Conservation (phyloP, 2,888 invertebrate genomes). For the Smittia sp. region DNA sequence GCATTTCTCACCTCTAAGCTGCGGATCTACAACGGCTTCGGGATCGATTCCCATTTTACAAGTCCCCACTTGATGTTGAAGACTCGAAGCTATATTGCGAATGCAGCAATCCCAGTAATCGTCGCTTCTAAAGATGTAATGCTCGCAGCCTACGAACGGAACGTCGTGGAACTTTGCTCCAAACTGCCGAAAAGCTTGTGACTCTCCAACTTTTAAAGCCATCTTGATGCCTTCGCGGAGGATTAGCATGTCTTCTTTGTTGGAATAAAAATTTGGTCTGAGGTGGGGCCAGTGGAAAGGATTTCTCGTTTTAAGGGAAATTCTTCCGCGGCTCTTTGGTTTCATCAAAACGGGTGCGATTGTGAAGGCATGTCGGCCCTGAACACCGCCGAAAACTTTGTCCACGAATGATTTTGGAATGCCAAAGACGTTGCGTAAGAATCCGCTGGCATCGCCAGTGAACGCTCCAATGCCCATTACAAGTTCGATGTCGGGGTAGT, state of each 20-base stretch:
- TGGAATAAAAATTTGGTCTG: slow-evolving; percentile 76
- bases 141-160: slow-evolving; percentile 68
- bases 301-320: slow-evolving; percentile 67
- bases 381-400: slow-evolving; percentile 50
- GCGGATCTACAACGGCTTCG: slow-evolving; percentile 62
- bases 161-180: slow-evolving; percentile 57
- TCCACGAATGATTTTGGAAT: slow-evolving; percentile 54
- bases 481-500: slow-evolving; percentile 75
- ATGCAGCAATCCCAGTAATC: slow-evolving; percentile 73
- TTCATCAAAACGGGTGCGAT: slow-evolving; percentile 72
- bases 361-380: slow-evolving; percentile 55
- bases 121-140: slow-evolving; percentile 61
- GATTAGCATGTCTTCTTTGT: slow-evolving; percentile 67
- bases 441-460: slow-evolving; percentile 69
- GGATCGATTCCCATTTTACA: slow-evolving; percentile 64
- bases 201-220: slow-evolving; percentile 59
- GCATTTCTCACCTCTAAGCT: slow-evolving; percentile 54
- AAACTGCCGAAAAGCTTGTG: slow-evolving; percentile 57
- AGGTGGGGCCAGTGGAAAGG: slow-evolving; percentile 75
- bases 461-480: slow-evolving; percentile 75
- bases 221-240: slow-evolving; percentile 72
- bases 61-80: slow-evolving; percentile 63
- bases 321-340: slow-evolving; percentile 71
- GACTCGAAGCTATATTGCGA: slow-evolving; percentile 65
- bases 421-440: slow-evolving; percentile 63